Percentiles rank a stretch among this genome's conserved stretches.
phyloP scores from a whole-genome alignment of 1,140 invertebrate species.

The Dendrolimus kikuchii region DNA sequence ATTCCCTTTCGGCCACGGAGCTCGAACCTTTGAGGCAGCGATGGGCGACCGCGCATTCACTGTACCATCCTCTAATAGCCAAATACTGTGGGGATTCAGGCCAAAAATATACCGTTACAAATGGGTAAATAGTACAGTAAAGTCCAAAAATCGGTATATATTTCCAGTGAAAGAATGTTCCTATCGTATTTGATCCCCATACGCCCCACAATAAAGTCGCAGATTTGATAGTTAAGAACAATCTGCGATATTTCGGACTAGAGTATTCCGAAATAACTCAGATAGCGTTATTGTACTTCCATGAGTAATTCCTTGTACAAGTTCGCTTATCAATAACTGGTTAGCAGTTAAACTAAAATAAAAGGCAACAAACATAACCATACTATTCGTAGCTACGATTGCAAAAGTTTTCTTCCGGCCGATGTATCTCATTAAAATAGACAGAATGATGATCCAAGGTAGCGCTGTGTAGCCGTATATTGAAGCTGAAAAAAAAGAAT shows the following conservation, averaged over 20 bases:
- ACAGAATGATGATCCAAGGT: slow-evolving; percentile 9
- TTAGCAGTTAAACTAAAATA: slow-evolving; percentile 8
- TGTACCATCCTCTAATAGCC: slow-evolving; percentile 16
- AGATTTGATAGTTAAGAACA: slow-evolving; percentile 14
- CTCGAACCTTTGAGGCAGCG: slow-evolving; percentile 13
- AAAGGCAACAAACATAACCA: slow-evolving; percentile 5
- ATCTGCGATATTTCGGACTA: slow-evolving; percentile 13
- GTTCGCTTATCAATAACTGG: slow-evolving; percentile 9
- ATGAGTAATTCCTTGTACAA: slow-evolving; percentile 5
- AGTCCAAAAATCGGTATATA: slow-evolving; percentile 14
- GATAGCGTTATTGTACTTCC: slow-evolving; percentile 4
- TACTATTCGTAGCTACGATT: slow-evolving; percentile 2
- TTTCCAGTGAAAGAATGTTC: slow-evolving; percentile 15
- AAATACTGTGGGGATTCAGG: slow-evolving; percentile 18
- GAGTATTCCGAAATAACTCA: slow-evolving; percentile 10
- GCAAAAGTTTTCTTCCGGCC: slow-evolving; percentile 13
- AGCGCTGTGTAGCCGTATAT: slow-evolving; percentile 3
- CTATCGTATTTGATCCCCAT: slow-evolving; percentile 14
- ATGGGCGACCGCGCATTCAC: slow-evolving; percentile 16
- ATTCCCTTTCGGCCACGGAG: slow-evolving; percentile 13
- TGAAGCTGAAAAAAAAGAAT: slow-evolving; percentile 14
- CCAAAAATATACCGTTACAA: slow-evolving; percentile 4
- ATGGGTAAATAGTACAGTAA: slow-evolving; percentile 2
- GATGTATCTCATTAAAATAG: slow-evolving; percentile 1
- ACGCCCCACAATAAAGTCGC: slow-evolving; percentile 20